These are phyloP conservation scores for Fratercula arctica DNA, from an alignment of 2,797 vertebrate species.

Conservation along the genomic window DNA sequence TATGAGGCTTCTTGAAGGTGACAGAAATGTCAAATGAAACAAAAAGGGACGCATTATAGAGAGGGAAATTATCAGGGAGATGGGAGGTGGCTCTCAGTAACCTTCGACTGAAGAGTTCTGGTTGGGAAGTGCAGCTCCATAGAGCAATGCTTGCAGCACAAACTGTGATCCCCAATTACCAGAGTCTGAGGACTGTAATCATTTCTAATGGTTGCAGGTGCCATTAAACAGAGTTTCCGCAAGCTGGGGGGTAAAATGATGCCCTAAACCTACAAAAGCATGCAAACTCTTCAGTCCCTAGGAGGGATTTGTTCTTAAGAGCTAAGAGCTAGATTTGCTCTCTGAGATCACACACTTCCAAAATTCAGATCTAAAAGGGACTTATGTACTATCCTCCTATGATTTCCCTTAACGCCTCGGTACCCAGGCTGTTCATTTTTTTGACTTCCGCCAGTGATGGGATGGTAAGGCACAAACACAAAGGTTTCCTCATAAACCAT, in stretches of 20 bases:
- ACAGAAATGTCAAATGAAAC: slow-evolving; percentile 52
- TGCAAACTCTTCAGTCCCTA: not conserved
- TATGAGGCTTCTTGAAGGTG: slow-evolving; percentile 53
- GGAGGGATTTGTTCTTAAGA: not conserved
- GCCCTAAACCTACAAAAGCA: not conserved
- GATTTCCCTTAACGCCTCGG: not conserved
- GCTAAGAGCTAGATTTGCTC: not conserved
- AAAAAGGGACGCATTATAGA: slow-evolving; percentile 16
- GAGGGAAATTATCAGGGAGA: slow-evolving; percentile 30
- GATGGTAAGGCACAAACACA: not conserved
- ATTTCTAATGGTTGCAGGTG: slow-evolving; percentile 2
- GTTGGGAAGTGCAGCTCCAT: not conserved
- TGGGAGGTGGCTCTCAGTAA: slow-evolving; percentile 34
- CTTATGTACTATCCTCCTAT: not conserved
- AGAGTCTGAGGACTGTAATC: not conserved
- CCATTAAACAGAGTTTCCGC: not conserved
- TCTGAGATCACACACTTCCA: not conserved
- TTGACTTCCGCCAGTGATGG: not conserved
- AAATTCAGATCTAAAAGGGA: not conserved
- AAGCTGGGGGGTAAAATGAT: not conserved
- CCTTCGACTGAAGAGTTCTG: not conserved
- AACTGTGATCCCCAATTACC: not conserved
- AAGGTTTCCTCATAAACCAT: not conserved
- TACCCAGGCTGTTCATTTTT: not conserved
- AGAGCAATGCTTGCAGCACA: not conserved